Base-by-base conservation (phyloP, 2,797 vertebrate genomes). In the Tokudaia muenninki region DNA sequence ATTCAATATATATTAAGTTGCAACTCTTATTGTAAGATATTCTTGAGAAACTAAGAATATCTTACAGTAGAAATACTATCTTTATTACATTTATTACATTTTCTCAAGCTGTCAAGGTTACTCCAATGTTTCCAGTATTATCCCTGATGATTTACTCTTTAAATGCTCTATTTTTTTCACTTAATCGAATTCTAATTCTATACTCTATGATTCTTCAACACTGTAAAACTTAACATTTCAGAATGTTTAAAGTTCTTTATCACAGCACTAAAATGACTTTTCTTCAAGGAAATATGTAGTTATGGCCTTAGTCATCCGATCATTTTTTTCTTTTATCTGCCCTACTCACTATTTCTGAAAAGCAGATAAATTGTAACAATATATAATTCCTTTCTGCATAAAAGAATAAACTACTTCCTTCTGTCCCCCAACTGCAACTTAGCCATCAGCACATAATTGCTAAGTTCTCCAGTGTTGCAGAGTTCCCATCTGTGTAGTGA, bases 1-100 rank as follows among this genome's bases (percentile, higher is more conserved):
- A 93, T 34, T 90, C 41, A 94, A 93, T 10, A 70, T 22, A 81
- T 75, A 82, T 59, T 47, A 70, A 90, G 47, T 61, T 57, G 74
- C 29, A 67, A 74, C 59, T 67, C 90, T 52, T 72, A 16, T 41
- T 41, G 41, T 41, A 41, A 41, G 41, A 41, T 41, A 41, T 52
- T 72, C 67, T 96, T 94, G 61, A 94, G 63, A 96, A 91, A 97
- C 21, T 21, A 19, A 89, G 21, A 93, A 7, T 65, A 86, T 12
- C 31, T 70, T 75, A 80, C 24, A 80, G 74, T 17, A 92, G 61
- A 59, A 92, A 10, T 94, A 63, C 57, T 90, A 90, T n/a, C n/a
- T 79, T 84, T n/a, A 55, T 24, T 34, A 55, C 6, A 81, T 55
- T 96, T 90, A 61, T 26, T 34, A 50, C 5, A 86, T 55, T 96